Conservation (phyloP, 1,140 invertebrate species). For the Scaptomyza pallida region DNA sequence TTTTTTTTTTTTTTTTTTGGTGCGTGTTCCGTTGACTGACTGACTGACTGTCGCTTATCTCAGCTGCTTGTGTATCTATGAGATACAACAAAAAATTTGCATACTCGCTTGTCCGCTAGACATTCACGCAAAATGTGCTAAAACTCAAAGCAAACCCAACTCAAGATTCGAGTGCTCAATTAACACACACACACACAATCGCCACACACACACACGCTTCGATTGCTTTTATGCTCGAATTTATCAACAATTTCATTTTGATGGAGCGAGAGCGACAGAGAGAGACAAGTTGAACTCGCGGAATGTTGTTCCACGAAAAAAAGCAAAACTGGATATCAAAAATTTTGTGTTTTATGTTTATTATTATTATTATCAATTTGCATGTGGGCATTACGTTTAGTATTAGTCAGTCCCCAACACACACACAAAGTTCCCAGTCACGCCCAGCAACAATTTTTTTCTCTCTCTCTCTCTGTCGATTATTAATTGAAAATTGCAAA, state of each 20-base stretch:
- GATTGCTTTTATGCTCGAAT: constrained; percentile 41
- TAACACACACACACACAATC: constrained; percentile 52
- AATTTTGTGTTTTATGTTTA: constrained; percentile 27
- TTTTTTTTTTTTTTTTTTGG: constrained; percentile 7
- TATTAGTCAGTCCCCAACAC: constrained; percentile 29
- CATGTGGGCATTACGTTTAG: constrained; percentile 36
- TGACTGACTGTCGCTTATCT: constrained; percentile 44
- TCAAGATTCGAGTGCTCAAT: constrained; percentile 56
- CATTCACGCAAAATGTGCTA: constrained; percentile 57
- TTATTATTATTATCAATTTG: constrained; percentile 45
- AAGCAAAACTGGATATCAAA: constrained; percentile 58
- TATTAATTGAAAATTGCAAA: constrained; percentile 79
- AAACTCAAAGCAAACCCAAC: constrained; percentile 60
- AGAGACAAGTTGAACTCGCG: constrained; percentile 60
- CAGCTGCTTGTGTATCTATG: constrained; percentile 43
- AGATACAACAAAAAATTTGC: constrained; percentile 52
- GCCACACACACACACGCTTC: constrained; percentile 4
- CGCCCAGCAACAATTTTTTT: constrained; percentile 26
- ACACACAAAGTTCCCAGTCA: constrained; percentile 26
- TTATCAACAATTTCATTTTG: constrained; percentile 58
- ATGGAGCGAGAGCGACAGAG: constrained; percentile 6
- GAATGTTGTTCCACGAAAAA: constrained; percentile 49
- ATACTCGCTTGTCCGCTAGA: constrained; percentile 50
- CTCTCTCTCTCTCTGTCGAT: constrained; percentile 19
- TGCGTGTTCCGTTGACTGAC: constrained; percentile 17